Evolutionary conservation across 2,888 invertebrate genomes (phyloP).

Genomic region (Gibbula magus): DNA sequence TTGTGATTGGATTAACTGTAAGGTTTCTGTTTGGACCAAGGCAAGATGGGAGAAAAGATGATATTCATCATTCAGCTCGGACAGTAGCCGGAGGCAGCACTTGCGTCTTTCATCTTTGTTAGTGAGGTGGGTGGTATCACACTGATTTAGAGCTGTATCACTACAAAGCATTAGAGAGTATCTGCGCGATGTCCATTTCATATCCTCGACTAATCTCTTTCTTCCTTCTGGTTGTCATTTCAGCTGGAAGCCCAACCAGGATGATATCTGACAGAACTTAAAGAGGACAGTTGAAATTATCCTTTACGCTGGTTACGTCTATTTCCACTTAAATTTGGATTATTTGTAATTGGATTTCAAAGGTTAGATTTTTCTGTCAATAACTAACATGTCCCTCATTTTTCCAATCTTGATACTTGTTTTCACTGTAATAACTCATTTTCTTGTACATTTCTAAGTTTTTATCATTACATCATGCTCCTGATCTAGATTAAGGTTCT

Average conservation of each 20-base stretch:
- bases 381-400: not conserved
- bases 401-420: too few species aligned
- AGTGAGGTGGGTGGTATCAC: constrained; percentile 11
- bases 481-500: not conserved
- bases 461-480: not conserved
- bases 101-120: not conserved
- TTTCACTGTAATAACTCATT: not conserved
- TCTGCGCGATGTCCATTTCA: not conserved
- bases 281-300: not conserved
- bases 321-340: constrained; percentile 10
- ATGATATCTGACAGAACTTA: not conserved
- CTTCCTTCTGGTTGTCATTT: not conserved
- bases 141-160: not conserved
- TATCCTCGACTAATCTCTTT: not conserved
- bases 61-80: not conserved
- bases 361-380: constrained; percentile 8
- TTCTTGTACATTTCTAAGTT: constrained; percentile 11
- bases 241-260: not conserved
- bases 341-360: constrained; percentile 7
- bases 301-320: not conserved
- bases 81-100: not conserved
- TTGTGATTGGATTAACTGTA: constrained; percentile 1
- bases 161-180: not conserved
- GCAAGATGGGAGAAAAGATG: not conserved
- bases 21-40: constrained; percentile 1